Conservation (phyloP, 2,113 vertebrate genomes). For the Sander vitreus region DNA sequence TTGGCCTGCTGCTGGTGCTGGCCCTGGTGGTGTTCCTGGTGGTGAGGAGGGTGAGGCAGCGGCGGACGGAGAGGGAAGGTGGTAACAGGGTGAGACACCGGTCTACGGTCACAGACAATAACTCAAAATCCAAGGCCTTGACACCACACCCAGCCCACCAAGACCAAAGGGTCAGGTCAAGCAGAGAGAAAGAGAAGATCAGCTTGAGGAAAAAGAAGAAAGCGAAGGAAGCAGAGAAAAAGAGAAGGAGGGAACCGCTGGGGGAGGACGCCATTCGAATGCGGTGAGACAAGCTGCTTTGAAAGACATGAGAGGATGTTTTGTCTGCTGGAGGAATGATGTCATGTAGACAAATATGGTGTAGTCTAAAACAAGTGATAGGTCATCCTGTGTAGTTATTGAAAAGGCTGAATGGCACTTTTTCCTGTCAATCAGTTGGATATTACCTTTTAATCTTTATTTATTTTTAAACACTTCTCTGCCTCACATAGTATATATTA, state of each 20-base stretch:
- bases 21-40: constrained; percentile 77
- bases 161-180: constrained; percentile 60
- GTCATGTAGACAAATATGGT: constrained; percentile 22
- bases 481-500: background rate
- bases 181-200: constrained; percentile 76
- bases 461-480: background rate
- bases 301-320: constrained; percentile 36
- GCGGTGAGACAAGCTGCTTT: constrained; percentile 80
- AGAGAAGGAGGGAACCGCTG: constrained; percentile 87
- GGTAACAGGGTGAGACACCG: constrained; percentile 64
- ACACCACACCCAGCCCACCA: constrained; percentile 48
- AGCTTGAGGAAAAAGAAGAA: constrained; percentile 83
- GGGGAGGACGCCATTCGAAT: constrained; percentile 91
- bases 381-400: constrained; percentile 10
- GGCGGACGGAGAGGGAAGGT: constrained; percentile 65
- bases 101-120: constrained; percentile 49
- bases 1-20: constrained; percentile 74
- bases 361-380: background rate
- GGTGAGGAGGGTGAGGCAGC: constrained; percentile 80
- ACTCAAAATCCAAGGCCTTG: constrained; percentile 68
- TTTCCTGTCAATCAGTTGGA: background rate
- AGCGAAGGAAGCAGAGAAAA: constrained; percentile 83
- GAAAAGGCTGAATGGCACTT: background rate
- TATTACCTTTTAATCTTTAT: background rate
- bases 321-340: constrained; percentile 25